These are phyloP conservation scores for Riparia riparia DNA, from an alignment of 2,113 vertebrate genomes.

Conservation along the genomic window DNA sequence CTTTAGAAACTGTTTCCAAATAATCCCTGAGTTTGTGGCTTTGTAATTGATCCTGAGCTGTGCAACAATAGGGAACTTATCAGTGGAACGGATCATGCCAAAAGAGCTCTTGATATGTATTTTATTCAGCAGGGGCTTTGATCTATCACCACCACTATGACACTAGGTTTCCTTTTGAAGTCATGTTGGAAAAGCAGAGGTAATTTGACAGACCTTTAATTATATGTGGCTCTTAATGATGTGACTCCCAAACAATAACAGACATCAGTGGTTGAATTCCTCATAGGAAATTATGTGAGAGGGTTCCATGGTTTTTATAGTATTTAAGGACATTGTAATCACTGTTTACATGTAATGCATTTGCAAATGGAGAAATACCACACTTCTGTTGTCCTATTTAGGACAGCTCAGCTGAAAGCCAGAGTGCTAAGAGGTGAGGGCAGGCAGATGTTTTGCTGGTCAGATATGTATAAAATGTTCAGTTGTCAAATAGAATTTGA, in stretches of 20 bases:
- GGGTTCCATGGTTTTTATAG: not conserved
- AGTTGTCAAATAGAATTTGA: not conserved
- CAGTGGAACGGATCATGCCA: not conserved
- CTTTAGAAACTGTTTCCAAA: not conserved
- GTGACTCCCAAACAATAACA: not conserved
- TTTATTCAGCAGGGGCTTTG: not conserved
- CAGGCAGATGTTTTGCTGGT: not conserved
- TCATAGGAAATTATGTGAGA: not conserved
- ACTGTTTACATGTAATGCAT: not conserved
- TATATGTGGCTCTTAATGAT: not conserved
- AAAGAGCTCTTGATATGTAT: not conserved
- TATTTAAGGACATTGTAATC: not conserved
- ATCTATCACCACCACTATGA: not conserved
- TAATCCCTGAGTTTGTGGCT: not conserved
- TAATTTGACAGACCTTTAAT: not conserved
- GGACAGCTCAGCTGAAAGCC: not conserved
- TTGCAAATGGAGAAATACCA: not conserved
- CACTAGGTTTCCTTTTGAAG: not conserved
- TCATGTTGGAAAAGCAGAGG: not conserved
- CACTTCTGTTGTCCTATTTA: not conserved
- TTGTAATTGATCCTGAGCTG: not conserved
- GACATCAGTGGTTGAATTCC: not conserved
- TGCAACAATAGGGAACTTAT: fast-evolving
- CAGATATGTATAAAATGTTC: not conserved
- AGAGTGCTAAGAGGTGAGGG: not conserved